Conservation (phyloP, 2,888 invertebrate species). For the Hemicrepidius hirtus region DNA sequence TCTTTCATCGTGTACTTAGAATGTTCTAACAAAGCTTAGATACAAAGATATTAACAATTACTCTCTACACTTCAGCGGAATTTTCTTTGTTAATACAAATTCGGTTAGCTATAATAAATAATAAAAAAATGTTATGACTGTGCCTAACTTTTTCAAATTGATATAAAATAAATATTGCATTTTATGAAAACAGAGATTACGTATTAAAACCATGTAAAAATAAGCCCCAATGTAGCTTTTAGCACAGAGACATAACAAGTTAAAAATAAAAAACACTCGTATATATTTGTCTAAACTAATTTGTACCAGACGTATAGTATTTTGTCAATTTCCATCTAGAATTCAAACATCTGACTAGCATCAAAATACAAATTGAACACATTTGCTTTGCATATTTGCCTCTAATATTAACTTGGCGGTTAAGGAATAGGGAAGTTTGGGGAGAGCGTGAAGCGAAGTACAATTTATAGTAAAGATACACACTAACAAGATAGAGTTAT, state of each 20-base stretch:
- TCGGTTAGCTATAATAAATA: too few species aligned
- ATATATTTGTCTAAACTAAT: background rate
- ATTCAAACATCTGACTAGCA: slow-evolving; percentile 19
- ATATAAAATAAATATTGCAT: too few species aligned
- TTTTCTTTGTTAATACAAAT: too few species aligned
- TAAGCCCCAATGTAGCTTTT: background rate
- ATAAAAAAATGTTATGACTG: too few species aligned
- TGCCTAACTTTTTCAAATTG: too few species aligned
- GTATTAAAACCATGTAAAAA: background rate
- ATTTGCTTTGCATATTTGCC: slow-evolving; percentile 30
- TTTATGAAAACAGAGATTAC: background rate
- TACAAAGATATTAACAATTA: background rate
- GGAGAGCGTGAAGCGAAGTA: slow-evolving; percentile 21
- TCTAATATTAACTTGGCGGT: slow-evolving; percentile 29
- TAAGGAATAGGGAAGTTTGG: slow-evolving; percentile 9
- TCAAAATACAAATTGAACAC: slow-evolving; percentile 29
- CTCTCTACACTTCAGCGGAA: too few species aligned
- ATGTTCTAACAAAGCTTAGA: slow-evolving; percentile 23
- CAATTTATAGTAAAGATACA: slow-evolving; percentile 29
- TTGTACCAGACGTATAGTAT: slow-evolving; percentile 8
- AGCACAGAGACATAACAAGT: slow-evolving; percentile 18
- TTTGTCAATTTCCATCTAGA: slow-evolving; percentile 20
- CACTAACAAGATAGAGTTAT: slow-evolving; percentile 25
- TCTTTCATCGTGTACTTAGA: slow-evolving; percentile 34
- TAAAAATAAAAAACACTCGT: slow-evolving; percentile 16